These are phyloP conservation scores for Cirrhinus mrigala DNA, from an alignment of 2,797 vertebrate genomes.

Conservation along the genomic window DNA sequence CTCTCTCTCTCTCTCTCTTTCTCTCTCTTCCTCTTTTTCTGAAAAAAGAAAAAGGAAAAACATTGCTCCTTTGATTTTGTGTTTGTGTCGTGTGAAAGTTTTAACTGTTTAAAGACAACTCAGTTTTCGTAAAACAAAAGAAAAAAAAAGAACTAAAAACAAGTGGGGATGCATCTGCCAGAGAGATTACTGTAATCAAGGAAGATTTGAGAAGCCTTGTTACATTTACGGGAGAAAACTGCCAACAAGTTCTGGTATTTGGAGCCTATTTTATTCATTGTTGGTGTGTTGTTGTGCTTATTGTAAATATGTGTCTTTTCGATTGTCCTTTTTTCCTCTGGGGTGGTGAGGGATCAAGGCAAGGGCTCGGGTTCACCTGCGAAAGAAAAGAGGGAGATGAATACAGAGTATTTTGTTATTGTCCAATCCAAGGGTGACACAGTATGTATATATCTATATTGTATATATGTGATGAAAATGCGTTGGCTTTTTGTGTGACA, in stretches of 20 bases:
- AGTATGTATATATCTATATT: slow-evolving; percentile 96
- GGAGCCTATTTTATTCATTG: slow-evolving; percentile 89
- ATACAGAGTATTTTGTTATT: slow-evolving; percentile 96
- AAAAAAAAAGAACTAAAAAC: slow-evolving; percentile 49
- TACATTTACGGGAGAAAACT: slow-evolving; percentile 81
- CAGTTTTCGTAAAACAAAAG: slow-evolving; percentile 66
- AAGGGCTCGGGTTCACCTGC: slow-evolving; percentile 79
- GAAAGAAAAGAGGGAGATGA: slow-evolving; percentile 79
- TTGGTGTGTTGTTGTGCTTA: slow-evolving; percentile 90
- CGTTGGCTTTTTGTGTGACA: slow-evolving; percentile 93
- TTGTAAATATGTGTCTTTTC: slow-evolving; percentile 92
- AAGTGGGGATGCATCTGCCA: slow-evolving; percentile 80
- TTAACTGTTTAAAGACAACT: slow-evolving; percentile 64
- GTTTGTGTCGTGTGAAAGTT: slow-evolving; percentile 64
- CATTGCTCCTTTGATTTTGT: slow-evolving; percentile 58
- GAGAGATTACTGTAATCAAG: slow-evolving; percentile 79
- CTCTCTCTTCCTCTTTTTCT: slow-evolving; percentile 27
- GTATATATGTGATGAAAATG: slow-evolving; percentile 96
- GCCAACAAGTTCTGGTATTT: slow-evolving; percentile 87
- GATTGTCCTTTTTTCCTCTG: slow-evolving; percentile 82
- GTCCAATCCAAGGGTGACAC: slow-evolving; percentile 90
- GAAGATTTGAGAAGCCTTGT: slow-evolving; percentile 72
- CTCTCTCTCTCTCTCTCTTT: neutral
- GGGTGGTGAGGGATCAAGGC: slow-evolving; percentile 74
- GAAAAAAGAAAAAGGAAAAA: slow-evolving; percentile 41